Percentiles rank a stretch among this genome's conserved stretches.
phyloP scores from a whole-genome alignment of 2,113 vertebrate genomes.

The Cyanocitta stelleri region DNA sequence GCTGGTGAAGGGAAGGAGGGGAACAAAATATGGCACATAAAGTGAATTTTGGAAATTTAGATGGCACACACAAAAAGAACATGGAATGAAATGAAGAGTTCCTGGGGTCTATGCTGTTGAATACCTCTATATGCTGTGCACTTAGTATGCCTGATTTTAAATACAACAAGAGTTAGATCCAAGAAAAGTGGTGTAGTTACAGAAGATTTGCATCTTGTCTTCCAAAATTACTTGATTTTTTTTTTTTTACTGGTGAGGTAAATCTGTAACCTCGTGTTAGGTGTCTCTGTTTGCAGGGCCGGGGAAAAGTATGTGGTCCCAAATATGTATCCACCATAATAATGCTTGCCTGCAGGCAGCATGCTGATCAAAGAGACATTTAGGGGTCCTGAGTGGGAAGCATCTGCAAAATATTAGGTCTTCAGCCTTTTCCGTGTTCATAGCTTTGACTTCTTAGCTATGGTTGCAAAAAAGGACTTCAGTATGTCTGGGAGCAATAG shows the following conservation, averaged over 20 bases:
- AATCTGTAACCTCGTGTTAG: neutral
- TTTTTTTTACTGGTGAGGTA: neutral
- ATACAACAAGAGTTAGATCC: neutral
- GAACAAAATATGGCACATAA: neutral
- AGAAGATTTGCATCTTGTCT: neutral
- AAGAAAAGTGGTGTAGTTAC: neutral
- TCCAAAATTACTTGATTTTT: neutral
- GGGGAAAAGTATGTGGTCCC: too few relatives aligned
- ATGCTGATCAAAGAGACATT: neutral
- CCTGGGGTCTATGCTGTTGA: neutral
- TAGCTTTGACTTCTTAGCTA: neutral
- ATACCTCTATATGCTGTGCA: fast-evolving
- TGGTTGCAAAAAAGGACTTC: neutral
- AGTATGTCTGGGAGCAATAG: neutral
- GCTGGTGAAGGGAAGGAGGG: neutral
- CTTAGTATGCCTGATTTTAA: neutral
- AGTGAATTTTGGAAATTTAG: neutral
- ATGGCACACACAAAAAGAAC: neutral
- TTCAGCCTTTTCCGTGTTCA: neutral
- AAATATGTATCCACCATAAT: neutral
- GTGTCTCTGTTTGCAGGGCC: neutral
- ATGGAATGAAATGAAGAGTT: neutral
- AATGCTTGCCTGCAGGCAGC: neutral
- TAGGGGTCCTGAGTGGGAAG: neutral
- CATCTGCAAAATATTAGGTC: neutral